phyloP scores from a whole-genome alignment of 2,113 vertebrate species.

The Perognathus longimembris region DNA sequence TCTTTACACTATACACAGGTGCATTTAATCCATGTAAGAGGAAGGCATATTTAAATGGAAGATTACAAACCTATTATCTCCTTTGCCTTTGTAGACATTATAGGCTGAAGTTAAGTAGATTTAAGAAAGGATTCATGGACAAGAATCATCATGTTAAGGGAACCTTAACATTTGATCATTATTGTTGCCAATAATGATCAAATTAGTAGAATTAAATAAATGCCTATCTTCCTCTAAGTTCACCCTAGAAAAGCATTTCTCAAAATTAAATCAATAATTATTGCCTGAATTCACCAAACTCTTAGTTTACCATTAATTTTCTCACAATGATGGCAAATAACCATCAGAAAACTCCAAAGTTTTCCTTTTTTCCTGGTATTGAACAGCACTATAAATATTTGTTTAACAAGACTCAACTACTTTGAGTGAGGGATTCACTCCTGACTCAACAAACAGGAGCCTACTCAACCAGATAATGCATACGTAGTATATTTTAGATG shows the following conservation, averaged over 20 bases:
- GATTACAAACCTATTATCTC: background rate
- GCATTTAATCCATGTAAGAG: background rate
- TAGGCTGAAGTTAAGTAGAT: background rate
- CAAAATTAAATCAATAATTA: conserved; percentile 22
- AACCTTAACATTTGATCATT: conserved; percentile 1
- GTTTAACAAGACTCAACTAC: conserved; percentile 24
- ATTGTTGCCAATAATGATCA: too few relatives aligned
- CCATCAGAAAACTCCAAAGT: conserved; percentile 19
- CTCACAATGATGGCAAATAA: background rate
- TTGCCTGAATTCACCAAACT: conserved; percentile 4
- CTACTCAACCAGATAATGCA: conserved; percentile 1
- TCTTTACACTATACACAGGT: background rate
- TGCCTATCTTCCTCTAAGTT: background rate
- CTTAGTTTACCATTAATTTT: conserved; percentile 48
- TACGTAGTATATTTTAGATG: conserved; percentile 4
- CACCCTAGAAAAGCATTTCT: background rate
- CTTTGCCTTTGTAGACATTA: background rate
- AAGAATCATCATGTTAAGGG: background rate
- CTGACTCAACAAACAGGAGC: conserved; percentile 28
- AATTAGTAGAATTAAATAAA: too few relatives aligned
- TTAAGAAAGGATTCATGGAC: background rate
- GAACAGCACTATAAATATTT: background rate
- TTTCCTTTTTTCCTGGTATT: background rate
- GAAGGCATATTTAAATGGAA: conserved; percentile 40
- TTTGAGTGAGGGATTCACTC: conserved; percentile 35